phyloP scores from a whole-genome alignment of 1,140 invertebrate species.

The Planococcus citri region DNA sequence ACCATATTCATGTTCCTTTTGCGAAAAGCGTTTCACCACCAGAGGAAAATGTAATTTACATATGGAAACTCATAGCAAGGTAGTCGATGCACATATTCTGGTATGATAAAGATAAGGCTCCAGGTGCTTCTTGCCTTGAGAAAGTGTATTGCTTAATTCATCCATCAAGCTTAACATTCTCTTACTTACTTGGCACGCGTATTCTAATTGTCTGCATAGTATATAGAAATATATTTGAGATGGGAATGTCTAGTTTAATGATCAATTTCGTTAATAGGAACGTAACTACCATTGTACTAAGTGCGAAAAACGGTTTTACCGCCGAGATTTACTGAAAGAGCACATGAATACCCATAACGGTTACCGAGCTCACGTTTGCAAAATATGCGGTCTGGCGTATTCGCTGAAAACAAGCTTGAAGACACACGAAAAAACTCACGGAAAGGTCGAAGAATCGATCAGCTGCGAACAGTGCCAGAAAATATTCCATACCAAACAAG shows the following conservation, averaged over 20 bases:
- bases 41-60: conserved; percentile 24
- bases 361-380: background rate
- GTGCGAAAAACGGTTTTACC: background rate
- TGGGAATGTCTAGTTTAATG: too few relatives aligned
- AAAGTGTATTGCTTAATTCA: too few relatives aligned
- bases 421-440: background rate
- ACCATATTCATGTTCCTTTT: conserved; percentile 14
- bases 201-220: too few relatives aligned
- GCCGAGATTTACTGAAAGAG: background rate
- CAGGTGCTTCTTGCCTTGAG: too few relatives aligned
- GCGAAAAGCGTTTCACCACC: conserved; percentile 21
- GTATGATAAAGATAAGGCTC: too few relatives aligned
- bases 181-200: too few relatives aligned
- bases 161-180: too few relatives aligned
- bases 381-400: conserved; percentile 1
- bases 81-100: too few relatives aligned
- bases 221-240: too few relatives aligned
- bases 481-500: conserved; percentile 21
- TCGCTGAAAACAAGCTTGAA: background rate
- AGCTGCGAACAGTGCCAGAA: conserved; percentile 22
- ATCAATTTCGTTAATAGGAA: background rate
- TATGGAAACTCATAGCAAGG: conserved; percentile 21
- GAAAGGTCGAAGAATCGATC: background rate
- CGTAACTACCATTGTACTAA: background rate
- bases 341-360: conserved; percentile 10